These are phyloP conservation scores for Eriocheir sinensis DNA, from an alignment of 1,140 invertebrate species.

Conservation along the genomic window DNA sequence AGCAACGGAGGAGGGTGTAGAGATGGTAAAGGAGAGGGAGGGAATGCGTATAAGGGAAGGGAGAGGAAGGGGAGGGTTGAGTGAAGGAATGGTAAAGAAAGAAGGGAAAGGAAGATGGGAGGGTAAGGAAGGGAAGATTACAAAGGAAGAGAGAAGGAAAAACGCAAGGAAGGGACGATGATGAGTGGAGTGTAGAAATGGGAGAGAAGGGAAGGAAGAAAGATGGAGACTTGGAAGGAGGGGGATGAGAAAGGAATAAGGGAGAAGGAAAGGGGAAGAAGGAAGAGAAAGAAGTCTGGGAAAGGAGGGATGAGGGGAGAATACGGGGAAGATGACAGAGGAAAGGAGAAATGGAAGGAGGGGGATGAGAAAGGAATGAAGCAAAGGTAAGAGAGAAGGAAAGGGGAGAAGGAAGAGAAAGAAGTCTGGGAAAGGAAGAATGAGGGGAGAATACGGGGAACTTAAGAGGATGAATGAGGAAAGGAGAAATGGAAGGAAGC, in stretches of 20 bases:
- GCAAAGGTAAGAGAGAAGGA: no score
- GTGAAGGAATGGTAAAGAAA: not conserved
- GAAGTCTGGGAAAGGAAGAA: not conserved
- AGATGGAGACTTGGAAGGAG: not conserved
- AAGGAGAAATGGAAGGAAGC: not conserved
- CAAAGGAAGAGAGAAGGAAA: not conserved
- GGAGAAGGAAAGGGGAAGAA: not conserved
- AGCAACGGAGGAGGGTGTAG: no score
- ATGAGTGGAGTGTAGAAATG: no score
- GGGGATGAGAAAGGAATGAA: not conserved
- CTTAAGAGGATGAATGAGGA: not conserved
- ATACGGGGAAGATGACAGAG: not conserved
- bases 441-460: not conserved
- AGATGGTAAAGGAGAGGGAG: not conserved
- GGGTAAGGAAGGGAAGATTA: not conserved
- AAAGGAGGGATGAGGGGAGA: not conserved
- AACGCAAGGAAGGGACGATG: not conserved
- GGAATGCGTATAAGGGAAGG: no score
- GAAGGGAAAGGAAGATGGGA: not conserved
- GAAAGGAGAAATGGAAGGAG: not conserved
- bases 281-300: not conserved
- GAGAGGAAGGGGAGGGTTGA: not conserved
- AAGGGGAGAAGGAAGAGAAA: constrained; percentile 22
- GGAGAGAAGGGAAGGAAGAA: no score
- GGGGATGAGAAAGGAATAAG: not conserved